Base-by-base conservation (phyloP, 92 coral and sea anemone genomes). In the Epizoanthus scotinus region DNA sequence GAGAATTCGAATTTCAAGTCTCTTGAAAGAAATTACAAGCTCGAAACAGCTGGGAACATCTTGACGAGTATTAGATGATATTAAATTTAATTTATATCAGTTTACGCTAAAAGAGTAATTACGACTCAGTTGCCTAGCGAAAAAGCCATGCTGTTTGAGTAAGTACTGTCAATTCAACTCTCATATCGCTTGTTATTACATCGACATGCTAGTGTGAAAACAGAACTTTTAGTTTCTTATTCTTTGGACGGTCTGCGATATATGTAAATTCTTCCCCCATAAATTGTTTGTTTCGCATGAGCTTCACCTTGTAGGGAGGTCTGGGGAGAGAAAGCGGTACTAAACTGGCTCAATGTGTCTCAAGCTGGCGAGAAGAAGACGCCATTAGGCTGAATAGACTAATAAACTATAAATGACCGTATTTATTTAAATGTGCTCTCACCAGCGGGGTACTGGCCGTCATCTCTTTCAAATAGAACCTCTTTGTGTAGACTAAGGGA, bases 31-130 rank as follows among this genome's bases (percentile, higher is more conserved):
- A 20, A 34, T 57, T 55, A 58, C 27, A 50, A 24, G 19, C 56
- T 81, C 19, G 60, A n/a, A 57, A 68, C 97, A 93, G 97, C 90
- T 93, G 97, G 83, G 60, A 21, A 53, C 97, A 87, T 67, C 94
- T 93, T 86, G 94, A 52, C 82, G 53, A 83, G 80, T 85, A 63
- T 84, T 80, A 73, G 82, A 87, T 89, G 85, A 92, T 87, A 85
- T 88, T 80, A 89, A 79, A 79, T 83, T 84, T 84, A 87, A 93
- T 90, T 90, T 90, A 49, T 91, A 85, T 87, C 87, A 83, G 84
- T 87, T 86, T 71, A 73, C 77, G 83, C 81, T 83, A 89, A 79
- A 70, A 36, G 70, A 73, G 78, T 60, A 71, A 90, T 86, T 84
- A 82, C 22, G 58, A 81, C 73, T 60, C 82, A 42, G 84, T 67